Evolutionary conservation across 1,140 invertebrate species (phyloP), one percentile per base, ranked within the genome.

Genomic region (Drosophila kepulauana): DNA sequence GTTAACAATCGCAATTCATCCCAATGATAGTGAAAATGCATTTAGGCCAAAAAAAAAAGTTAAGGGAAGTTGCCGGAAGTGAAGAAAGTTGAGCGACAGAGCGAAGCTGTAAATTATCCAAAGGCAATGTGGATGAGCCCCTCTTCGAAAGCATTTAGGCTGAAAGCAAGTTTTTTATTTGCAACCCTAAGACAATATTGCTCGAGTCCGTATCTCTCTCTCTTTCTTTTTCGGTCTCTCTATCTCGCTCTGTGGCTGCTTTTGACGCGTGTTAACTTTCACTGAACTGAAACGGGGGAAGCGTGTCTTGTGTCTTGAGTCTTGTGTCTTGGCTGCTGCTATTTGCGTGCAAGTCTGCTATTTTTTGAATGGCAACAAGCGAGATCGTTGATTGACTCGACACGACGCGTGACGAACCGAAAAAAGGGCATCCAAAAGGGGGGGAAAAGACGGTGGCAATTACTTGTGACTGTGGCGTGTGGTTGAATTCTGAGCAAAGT

Each of bases 311-410:
- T 28, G 48, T 49, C 25, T 30, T n/a, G 11, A 20, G 4, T 7
- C 5, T 51, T 11, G 33, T 15, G n/a, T 13, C 16, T 15, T 10
- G 8, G 30, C 38, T 61, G 28, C 15, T 33, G 30, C 46, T 78
- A 86, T 86, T 86, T 79, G 84, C 82, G 82, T 86, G 82, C 75
- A 76, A 56, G 52, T 33, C 63, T 57, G 82, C 82, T 85, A 25
- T 25, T 78, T 84, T 84, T 84, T 71, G 78, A 81, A 79, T 81
- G 79, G 54, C 69, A 69, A 46, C 81, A 25, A 25, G 48, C 30
- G 35, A 69, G 35, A 69, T 64, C 49, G 61, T 43, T 66, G 64
- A 68, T 68, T 66, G 75, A 72, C 49, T 72, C 79, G 70, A 75
- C 71, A 86, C 75, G 71, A 86, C 75, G 71, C 82, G 82, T 72